Evolutionary conservation across 2,113 vertebrate species (phyloP), one percentile per base, ranked within the genome.

Genomic region (Xenopus laevis): DNA sequence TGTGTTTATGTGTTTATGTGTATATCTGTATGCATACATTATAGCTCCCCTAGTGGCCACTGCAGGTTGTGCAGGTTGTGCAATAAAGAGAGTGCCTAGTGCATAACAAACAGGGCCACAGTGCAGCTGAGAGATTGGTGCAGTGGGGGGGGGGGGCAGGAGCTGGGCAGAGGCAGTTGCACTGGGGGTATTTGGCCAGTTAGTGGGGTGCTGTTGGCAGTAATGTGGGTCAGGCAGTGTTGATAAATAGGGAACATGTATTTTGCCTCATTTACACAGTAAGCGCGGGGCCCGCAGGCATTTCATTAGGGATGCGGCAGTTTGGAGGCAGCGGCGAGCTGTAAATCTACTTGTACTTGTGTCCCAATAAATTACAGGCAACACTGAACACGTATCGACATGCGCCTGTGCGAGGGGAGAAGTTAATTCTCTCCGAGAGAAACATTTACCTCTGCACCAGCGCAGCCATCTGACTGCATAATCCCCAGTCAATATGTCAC

Each of bases 261-360:
- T 68, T 46, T 68, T 50, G 18, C 33, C 18, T 68, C 40, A 53
- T 68, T 68, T 53, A 53, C 65, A 27, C 45, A 47, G 18, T 30
- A 15, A 17, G 13, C 21, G 21, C 21, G 15, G 12, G 23, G 20
- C 47, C 65, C 23, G 27, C 9, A 27, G 65, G 46, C 65, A 17
- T 68, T 68, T 68, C 65, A 68, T 52, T 68, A 68, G 65, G 18
- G 65, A 23, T 52, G 46, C 20, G 10, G 65, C 4, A 27, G 65
- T 17, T 27, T 17, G 20, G 47, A 52, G 13, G 47, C n/a, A n/a
- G n/a, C 65, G 47, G 65, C 65, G 20, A 9, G 20, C 65, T 53
- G 46, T 68, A 68, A 68, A 68, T 68, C 65, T 68, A 11, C 65
- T n/a, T n/a, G n/a, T n/a, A n/a, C n/a, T n/a, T n/a, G n/a, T 66